Evolutionary conservation across 2,888 invertebrate species (phyloP).

Genomic region (Metallyticus violacea): DNA sequence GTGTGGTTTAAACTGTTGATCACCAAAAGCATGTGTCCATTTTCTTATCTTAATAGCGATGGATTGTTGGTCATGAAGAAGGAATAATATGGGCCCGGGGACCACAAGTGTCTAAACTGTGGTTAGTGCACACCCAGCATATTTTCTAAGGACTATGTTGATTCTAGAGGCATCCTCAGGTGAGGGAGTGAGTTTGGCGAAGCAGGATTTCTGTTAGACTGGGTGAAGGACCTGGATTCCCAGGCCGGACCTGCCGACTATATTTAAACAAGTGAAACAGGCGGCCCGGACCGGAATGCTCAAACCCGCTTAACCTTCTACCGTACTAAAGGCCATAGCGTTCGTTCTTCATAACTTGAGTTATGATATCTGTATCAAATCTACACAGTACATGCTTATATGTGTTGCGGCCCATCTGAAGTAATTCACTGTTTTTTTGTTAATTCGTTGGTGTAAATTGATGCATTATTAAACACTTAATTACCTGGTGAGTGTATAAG

Average conservation of each 20-base stretch:
- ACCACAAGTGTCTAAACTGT: background rate
- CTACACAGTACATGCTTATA: too few relatives aligned
- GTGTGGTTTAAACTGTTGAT: too few relatives aligned
- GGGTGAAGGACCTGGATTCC: background rate
- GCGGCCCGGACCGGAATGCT: background rate
- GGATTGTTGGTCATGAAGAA: too few relatives aligned
- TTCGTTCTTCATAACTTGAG: background rate
- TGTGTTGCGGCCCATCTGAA: too few relatives aligned
- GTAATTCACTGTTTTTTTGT: too few relatives aligned
- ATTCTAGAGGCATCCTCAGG: background rate
- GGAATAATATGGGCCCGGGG: background rate
- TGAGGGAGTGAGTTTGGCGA: background rate
- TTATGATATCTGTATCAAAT: background rate
- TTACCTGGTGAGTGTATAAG: too few relatives aligned
- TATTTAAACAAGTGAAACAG: constrained; percentile 11
- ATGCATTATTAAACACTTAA: too few relatives aligned
- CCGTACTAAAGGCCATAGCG: background rate
- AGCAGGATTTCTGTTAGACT: background rate
- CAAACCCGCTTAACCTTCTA: background rate
- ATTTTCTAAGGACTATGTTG: background rate
- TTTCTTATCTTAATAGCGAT: too few relatives aligned
- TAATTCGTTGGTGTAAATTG: too few relatives aligned
- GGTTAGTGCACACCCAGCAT: background rate
- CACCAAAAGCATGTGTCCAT: too few relatives aligned
- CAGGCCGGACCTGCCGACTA: background rate